phyloP scores from a whole-genome alignment of 2,113 vertebrate species.

The Lynx canadensis region DNA sequence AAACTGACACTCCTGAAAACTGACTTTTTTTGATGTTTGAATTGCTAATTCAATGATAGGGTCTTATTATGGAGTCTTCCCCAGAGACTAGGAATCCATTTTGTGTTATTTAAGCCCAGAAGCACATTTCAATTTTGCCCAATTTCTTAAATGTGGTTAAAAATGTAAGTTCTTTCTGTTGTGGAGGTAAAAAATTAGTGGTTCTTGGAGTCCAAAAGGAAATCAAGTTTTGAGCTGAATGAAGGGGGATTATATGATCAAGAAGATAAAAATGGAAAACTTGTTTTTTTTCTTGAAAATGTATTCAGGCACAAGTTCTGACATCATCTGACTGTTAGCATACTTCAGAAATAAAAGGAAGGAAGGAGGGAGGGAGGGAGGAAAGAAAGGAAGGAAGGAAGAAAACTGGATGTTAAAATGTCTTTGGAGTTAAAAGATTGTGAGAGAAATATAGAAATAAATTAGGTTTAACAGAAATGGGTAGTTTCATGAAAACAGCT shows the following conservation, averaged over 20 bases:
- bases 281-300: constrained; percentile 52
- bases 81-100: constrained; percentile 60
- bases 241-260: constrained; percentile 47
- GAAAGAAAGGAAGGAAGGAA: not conserved
- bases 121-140: constrained; percentile 52
- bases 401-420: not conserved
- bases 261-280: constrained; percentile 60
- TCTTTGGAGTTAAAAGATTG: constrained; percentile 19
- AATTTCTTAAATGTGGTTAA: constrained; percentile 57
- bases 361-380: too few relatives aligned
- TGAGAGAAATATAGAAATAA: constrained; percentile 35
- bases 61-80: constrained; percentile 51
- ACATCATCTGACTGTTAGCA: constrained; percentile 25
- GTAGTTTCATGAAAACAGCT: not conserved
- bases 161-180: constrained; percentile 56
- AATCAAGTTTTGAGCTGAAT: constrained; percentile 66
- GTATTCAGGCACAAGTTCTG: constrained; percentile 55
- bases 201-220: constrained; percentile 57
- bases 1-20: constrained; percentile 55
- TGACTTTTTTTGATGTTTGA: constrained; percentile 55
- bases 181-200: constrained; percentile 59
- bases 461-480: not conserved
- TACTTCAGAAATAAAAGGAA: not conserved
- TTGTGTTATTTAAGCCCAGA: constrained; percentile 64
- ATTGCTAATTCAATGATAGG: constrained; percentile 66